These are phyloP conservation scores for Drosophila villosipedis DNA, from an alignment of 2,888 invertebrate genomes.

Conservation along the genomic window DNA sequence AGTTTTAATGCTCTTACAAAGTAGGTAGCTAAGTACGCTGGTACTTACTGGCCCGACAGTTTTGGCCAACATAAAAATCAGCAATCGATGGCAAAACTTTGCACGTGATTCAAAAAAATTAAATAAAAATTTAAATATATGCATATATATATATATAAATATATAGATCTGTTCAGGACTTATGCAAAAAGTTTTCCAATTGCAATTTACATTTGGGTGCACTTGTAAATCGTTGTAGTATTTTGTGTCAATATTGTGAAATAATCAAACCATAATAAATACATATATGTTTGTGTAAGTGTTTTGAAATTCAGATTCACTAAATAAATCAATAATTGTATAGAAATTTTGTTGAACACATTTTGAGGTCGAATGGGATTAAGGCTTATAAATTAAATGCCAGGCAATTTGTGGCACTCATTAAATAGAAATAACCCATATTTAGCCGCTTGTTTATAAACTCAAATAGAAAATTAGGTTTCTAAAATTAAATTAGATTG, in stretches of 20 bases:
- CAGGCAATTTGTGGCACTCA: conserved; percentile 18
- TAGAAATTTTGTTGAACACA: background rate
- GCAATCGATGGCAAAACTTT: conserved; percentile 21
- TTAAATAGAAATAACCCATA: conserved; percentile 2
- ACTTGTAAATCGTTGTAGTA: background rate
- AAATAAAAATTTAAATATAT: background rate
- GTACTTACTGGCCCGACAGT: conserved; percentile 33
- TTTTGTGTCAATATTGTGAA: conserved; percentile 13
- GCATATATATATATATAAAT: background rate
- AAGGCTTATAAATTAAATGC: conserved; percentile 5
- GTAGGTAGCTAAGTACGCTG: conserved; percentile 42
- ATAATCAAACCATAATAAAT: conserved; percentile 18
- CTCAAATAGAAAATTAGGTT: background rate
- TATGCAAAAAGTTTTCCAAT: conserved; percentile 44
- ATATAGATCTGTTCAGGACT: conserved; percentile 19
- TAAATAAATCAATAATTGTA: conserved; percentile 26
- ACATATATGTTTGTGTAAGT: conserved; percentile 10
- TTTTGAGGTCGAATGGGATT: background rate
- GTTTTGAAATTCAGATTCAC: background rate
- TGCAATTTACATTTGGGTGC: conserved; percentile 29
- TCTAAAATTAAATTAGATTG: background rate
- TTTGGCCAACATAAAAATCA: conserved; percentile 9
- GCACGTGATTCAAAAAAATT: conserved; percentile 15
- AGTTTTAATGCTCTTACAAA: conserved; percentile 72
- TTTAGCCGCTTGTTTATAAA: background rate